Evolutionary conservation across 1,140 invertebrate genomes (phyloP).

Genomic region (Polyergus mexicanus): DNA sequence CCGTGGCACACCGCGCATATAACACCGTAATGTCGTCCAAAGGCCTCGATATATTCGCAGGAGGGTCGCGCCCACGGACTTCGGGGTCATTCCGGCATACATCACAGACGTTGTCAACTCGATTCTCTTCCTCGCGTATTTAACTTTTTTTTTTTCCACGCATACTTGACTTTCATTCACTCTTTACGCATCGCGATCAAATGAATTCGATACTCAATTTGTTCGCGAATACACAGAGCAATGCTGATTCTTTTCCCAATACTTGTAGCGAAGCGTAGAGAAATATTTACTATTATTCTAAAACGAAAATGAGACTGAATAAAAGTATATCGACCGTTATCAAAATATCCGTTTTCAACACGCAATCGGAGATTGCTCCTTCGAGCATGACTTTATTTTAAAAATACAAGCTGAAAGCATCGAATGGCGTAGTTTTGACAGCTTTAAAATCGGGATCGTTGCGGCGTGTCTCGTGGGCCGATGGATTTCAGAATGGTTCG

Average conservation of each 20-base stretch:
- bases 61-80: constrained; percentile 68
- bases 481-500: constrained; percentile 70
- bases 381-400: constrained; percentile 2
- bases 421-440: constrained; percentile 52
- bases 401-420: constrained; percentile 33
- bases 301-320: background rate
- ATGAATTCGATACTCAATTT: background rate
- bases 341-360: background rate
- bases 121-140: constrained; percentile 40
- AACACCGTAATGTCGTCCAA: constrained; percentile 72
- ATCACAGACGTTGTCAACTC: constrained; percentile 66
- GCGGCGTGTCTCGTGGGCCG: constrained; percentile 63
- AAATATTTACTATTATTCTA: background rate
- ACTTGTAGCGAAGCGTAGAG: background rate
- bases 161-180: background rate
- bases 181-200: background rate
- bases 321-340: background rate
- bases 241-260: background rate
- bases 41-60: constrained; percentile 72
- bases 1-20: constrained; percentile 71
- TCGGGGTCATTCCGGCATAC: constrained; percentile 69
- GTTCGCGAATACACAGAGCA: background rate
- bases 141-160: background rate
- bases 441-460: constrained; percentile 44
- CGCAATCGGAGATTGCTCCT: background rate